These are phyloP conservation scores for Conus betulinus DNA, from an alignment of 1,140 invertebrate genomes.

Conservation along the genomic window DNA sequence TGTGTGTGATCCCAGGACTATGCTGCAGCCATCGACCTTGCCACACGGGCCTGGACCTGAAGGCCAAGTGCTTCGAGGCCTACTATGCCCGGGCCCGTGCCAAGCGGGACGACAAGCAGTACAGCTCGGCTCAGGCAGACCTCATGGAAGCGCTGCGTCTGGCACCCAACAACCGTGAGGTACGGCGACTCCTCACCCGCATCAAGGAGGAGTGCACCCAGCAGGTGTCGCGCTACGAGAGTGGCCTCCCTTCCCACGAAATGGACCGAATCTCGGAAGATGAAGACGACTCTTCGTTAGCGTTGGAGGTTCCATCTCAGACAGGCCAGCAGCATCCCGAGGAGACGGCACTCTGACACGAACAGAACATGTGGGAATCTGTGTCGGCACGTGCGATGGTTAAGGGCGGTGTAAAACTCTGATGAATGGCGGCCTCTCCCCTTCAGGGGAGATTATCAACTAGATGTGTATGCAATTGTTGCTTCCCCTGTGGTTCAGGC, in stretches of 20 bases:
- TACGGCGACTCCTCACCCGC: constrained; percentile 81
- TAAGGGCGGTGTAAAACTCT: no score
- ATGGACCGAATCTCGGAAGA: constrained; percentile 55
- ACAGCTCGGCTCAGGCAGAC: constrained; percentile 81
- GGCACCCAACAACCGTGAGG: constrained; percentile 82
- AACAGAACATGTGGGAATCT: neutral
- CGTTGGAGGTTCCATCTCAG: constrained; percentile 19
- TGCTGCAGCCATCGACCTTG: constrained; percentile 86
- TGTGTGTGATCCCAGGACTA: constrained; percentile 70
- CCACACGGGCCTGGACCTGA: constrained; percentile 89
- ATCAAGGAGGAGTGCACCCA: constrained; percentile 80
- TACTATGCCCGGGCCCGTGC: constrained; percentile 93
- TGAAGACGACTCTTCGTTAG: constrained; percentile 47
- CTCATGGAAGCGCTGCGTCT: constrained; percentile 83
- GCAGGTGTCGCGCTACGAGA: constrained; percentile 65
- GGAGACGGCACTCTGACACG: constrained; percentile 51
- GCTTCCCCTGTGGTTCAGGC: no score
- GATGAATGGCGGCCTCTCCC: no score
- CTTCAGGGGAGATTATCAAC: no score
- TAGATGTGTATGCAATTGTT: no score
- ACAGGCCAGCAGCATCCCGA: constrained; percentile 29
- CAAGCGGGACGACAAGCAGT: constrained; percentile 82
- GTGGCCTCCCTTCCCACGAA: constrained; percentile 30
- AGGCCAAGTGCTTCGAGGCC: constrained; percentile 92
- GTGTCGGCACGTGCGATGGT: no score